phyloP scores from a whole-genome alignment of 2,888 invertebrate species.

The Dryadula phaetusa region DNA sequence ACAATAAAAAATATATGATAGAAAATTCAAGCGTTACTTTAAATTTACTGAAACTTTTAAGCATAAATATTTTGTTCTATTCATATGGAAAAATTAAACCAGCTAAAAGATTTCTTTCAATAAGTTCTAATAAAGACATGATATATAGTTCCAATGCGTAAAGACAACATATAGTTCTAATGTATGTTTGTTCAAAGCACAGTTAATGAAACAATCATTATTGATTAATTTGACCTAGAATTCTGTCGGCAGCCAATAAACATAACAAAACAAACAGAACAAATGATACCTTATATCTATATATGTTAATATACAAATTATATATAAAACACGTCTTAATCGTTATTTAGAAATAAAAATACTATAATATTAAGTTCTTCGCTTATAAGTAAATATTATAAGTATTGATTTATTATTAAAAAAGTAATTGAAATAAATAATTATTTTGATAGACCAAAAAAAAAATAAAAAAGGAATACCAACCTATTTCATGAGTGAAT shows the following conservation, averaged over 20 bases:
- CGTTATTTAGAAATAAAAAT: neutral
- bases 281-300: neutral
- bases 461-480: slow-evolving; percentile 50
- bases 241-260: neutral
- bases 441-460: neutral
- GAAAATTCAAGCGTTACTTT: no score
- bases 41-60: no score
- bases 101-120: no score
- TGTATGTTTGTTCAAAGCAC: neutral
- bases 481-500: slow-evolving; percentile 63
- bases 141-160: no score
- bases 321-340: neutral
- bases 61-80: no score
- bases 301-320: neutral
- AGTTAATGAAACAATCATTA: neutral
- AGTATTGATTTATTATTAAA: no score
- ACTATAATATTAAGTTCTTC: neutral
- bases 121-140: no score
- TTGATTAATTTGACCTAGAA: slow-evolving; percentile 39
- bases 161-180: no score
- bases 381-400: no score
- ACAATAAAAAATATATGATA: no score
- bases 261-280: neutral
- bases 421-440: neutral
- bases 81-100: no score